Conservation (phyloP, 2,888 invertebrate species). For the Lacanobia oleracea region DNA sequence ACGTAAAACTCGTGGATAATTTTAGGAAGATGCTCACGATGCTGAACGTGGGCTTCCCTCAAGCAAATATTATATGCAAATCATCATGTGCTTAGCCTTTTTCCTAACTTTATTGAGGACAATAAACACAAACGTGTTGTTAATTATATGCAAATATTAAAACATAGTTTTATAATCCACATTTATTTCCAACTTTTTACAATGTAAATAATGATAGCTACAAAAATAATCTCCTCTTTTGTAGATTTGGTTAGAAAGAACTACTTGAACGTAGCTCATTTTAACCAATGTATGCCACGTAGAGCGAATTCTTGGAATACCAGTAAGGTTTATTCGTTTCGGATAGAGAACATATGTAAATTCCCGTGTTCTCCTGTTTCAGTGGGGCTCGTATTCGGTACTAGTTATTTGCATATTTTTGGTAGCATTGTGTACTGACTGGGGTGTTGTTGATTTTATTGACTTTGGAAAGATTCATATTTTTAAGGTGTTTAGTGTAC, state of each 20-base stretch:
- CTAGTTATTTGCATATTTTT: constrained; percentile 50
- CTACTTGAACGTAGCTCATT: too few relatives aligned
- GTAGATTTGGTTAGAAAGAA: not conserved
- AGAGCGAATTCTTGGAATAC: constrained; percentile 19
- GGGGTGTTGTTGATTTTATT: not conserved
- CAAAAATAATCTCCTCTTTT: not conserved
- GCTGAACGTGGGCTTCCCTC: too few relatives aligned
- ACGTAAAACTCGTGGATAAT: too few relatives aligned
- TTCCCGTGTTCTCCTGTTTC: constrained; percentile 34
- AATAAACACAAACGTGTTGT: too few relatives aligned
- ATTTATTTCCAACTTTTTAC: not conserved
- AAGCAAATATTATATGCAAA: too few relatives aligned
- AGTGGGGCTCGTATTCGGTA: not conserved
- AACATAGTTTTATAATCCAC: not conserved
- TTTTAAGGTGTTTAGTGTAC: not conserved
- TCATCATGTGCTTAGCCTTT: too few relatives aligned
- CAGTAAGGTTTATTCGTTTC: constrained; percentile 44
- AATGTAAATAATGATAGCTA: not conserved
- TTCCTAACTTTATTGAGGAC: too few relatives aligned
- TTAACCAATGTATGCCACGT: not conserved
- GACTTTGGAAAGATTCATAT: not conserved
- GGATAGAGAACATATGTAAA: constrained; percentile 51
- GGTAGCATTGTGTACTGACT: not conserved
- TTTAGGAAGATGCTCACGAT: too few relatives aligned
- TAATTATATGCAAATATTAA: not conserved